Conservation (phyloP, 2,888 invertebrate genomes). For the Eustalomyia histrio region DNA sequence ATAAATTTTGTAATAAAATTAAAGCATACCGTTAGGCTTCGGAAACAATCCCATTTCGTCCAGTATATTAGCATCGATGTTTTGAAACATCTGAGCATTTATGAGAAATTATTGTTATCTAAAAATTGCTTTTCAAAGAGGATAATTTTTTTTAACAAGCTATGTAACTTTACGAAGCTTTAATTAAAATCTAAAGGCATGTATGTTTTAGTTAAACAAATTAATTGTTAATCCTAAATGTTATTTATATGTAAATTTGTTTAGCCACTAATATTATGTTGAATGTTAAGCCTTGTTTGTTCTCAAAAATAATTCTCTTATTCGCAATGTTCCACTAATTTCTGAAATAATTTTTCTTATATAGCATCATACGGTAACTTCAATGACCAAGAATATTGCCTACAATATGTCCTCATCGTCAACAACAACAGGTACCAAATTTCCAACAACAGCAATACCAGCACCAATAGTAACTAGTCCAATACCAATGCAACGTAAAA, state of each 20-base stretch:
- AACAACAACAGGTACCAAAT: slow-evolving; percentile 70
- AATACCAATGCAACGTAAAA: slow-evolving; percentile 80
- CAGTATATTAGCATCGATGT: too few species aligned
- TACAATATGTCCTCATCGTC: slow-evolving; percentile 79
- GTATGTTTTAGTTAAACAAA: slow-evolving; percentile 18
- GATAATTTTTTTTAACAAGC: too few species aligned
- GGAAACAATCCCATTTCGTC: too few species aligned
- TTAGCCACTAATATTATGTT: slow-evolving; percentile 26
- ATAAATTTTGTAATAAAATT: too few species aligned
- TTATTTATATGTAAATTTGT: slow-evolving; percentile 18
- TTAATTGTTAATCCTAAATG: slow-evolving; percentile 19
- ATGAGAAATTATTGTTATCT: too few species aligned
- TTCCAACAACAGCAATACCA: slow-evolving; percentile 64
- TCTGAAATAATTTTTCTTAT: not conserved
- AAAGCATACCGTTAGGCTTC: too few species aligned
- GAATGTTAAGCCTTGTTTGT: slow-evolving; percentile 36
- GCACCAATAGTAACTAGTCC: slow-evolving; percentile 81
- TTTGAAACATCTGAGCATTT: too few species aligned
- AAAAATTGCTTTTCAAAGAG: too few species aligned
- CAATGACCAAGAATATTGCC: slow-evolving; percentile 80
- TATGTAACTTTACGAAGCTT: not conserved
- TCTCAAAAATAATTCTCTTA: not conserved
- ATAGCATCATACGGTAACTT: slow-evolving; percentile 81
- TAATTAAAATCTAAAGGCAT: slow-evolving; percentile 25
- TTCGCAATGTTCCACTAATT: not conserved